These are phyloP conservation scores for Cherax destructor DNA, from an alignment of 1,140 invertebrate genomes.

Conservation along the genomic window DNA sequence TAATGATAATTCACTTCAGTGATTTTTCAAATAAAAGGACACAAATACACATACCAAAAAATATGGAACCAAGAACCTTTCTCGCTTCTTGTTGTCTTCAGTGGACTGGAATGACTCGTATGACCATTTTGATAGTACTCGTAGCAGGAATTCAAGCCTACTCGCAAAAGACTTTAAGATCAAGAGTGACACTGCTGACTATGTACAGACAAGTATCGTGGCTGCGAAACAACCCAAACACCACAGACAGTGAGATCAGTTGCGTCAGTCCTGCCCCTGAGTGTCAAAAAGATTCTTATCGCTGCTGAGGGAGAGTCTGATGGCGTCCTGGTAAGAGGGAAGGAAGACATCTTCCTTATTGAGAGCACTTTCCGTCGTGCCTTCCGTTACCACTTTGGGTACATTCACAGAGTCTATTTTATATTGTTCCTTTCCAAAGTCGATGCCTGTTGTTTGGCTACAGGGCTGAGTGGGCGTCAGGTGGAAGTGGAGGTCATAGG, in stretches of 20 bases:
- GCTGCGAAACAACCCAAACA: too few species aligned
- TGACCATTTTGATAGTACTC: too few species aligned
- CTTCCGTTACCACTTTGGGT: neutral
- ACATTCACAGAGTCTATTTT: neutral
- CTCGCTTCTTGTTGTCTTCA: too few species aligned
- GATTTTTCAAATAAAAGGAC: too few species aligned
- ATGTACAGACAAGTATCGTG: too few species aligned
- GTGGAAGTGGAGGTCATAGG: conserved; percentile 48
- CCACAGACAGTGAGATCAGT: neutral
- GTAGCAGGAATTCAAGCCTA: too few species aligned
- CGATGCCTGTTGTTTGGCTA: neutral
- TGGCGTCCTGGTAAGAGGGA: conserved; percentile 55
- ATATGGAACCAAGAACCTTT: too few species aligned
- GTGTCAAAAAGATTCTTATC: neutral
- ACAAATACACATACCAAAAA: too few species aligned
- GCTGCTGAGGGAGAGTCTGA: conserved; percentile 25
- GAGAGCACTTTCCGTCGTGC: neutral
- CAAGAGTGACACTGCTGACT: too few species aligned
- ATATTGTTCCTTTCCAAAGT: neutral
- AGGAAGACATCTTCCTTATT: conserved; percentile 35
- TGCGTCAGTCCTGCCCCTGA: neutral
- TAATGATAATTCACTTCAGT: too few species aligned
- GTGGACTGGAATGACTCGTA: too few species aligned
- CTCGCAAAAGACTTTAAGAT: too few species aligned
- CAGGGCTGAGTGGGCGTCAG: neutral